Evolutionary conservation across 2,113 vertebrate genomes (phyloP).

Genomic region (Fregata magnificens): DNA sequence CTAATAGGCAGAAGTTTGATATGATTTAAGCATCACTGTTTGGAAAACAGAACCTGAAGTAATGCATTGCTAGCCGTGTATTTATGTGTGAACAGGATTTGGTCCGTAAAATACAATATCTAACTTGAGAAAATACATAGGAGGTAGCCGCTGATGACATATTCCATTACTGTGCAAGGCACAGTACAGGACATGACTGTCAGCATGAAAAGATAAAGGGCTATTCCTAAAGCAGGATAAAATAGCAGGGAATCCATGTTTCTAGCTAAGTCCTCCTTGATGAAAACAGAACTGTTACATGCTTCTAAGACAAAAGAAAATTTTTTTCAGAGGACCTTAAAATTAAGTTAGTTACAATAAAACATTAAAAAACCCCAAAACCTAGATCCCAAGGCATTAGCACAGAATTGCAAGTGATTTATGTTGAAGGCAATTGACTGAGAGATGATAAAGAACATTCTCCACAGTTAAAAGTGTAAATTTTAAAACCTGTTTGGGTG

Average conservation of each 20-base stretch:
- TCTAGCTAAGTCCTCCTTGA: neutral
- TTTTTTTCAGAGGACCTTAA: neutral
- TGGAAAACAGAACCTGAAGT: neutral
- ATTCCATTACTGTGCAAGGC: neutral
- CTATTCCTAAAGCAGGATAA: neutral
- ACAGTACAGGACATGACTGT: neutral
- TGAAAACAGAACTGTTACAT: neutral
- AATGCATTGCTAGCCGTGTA: neutral
- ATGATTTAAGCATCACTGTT: neutral
- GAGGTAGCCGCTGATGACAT: neutral
- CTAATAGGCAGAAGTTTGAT: neutral
- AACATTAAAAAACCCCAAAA: neutral
- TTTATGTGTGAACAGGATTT: neutral
- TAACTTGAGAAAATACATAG: neutral
- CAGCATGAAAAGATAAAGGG: neutral
- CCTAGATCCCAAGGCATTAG: neutral
- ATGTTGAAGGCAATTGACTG: neutral
- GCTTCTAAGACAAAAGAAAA: neutral
- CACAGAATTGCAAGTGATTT: neutral
- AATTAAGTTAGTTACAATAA: neutral
- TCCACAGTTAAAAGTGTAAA: neutral
- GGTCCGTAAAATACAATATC: neutral
- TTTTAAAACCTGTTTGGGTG: neutral
- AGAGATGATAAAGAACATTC: neutral
- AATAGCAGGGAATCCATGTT: neutral